Evolutionary conservation across 2,888 invertebrate species (phyloP), one percentile per base, ranked within the genome.

Genomic region (Agrochola lota): DNA sequence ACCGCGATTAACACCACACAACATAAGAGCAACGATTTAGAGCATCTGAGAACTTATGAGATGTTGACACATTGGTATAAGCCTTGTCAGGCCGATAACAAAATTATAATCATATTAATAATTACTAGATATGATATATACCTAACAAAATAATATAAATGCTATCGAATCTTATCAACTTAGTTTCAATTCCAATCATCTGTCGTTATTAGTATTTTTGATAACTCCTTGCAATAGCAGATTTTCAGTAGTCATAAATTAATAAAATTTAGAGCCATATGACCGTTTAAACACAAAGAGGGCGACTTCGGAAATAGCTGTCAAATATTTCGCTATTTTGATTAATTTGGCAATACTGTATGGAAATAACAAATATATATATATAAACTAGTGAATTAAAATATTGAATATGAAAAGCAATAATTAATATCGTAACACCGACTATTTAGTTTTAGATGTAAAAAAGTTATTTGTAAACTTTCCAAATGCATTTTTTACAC

Each of bases 81-180:
- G 80, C 84, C 86, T 87, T 81, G 87, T 79, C 74, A 82, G 76
- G 73, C 71, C 79, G 87, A 88, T 88, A 87, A 87, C 85, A 84
- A 81, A 74, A 77, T 66, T 84, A 77, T 85, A 87, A 87, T 88
- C 87, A 77, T 85, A 86, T 78, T 85, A 74, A 86, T 86, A 85
- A 87, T 87, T 85, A 85, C 74, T 74, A 84, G 87, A 86, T 87
- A 87, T 70, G 73, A 71, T 71, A 62, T 70, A 78, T 71, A 78
- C 78, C 71, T 74, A 76, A 87, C 77, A 74, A 78, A 86, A 81
- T 81, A 81, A 80, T 81, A 68, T 77, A 49, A 73, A 73, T 75
- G 72, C 60, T 83, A 84, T 83, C 78, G 30, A 80, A 87, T 86
- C 86, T 87, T 87, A 87, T 87, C 87, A 70, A 71, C 57, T 81